These are phyloP conservation scores for Eristalis intricaria DNA, from an alignment of 2,888 invertebrate genomes.

Conservation along the genomic window DNA sequence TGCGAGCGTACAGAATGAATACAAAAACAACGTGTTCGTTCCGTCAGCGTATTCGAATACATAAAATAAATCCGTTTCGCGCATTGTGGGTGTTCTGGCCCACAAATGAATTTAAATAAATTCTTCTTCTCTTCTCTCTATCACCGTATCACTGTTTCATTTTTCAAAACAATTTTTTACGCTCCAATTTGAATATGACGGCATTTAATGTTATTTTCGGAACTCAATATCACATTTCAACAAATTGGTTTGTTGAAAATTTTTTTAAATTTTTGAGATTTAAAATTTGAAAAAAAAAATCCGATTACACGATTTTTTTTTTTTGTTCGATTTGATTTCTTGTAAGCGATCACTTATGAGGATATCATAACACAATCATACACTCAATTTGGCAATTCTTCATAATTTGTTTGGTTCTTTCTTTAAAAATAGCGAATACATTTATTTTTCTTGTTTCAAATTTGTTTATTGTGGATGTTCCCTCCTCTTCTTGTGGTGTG, in stretches of 20 bases:
- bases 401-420: neutral
- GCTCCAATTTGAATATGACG: slow-evolving; percentile 2
- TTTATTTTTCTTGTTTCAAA: neutral
- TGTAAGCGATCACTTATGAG: slow-evolving; percentile 46
- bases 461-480: slow-evolving; percentile 35
- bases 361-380: slow-evolving; percentile 7
- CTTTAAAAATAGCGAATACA: slow-evolving; percentile 39
- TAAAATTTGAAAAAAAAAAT: neutral
- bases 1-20: neutral
- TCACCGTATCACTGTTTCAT: neutral
- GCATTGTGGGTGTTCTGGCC: neutral
- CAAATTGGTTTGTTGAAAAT: neutral
- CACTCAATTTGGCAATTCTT: slow-evolving; percentile 13
- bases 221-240: slow-evolving; percentile 49
- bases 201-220: slow-evolving; percentile 19
- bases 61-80: neutral
- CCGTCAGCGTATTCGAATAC: neutral
- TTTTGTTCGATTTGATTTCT: neutral
- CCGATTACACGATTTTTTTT: neutral
- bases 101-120: neutral
- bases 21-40: neutral
- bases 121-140: neutral
- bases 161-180: neutral
- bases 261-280: neutral
- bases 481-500: slow-evolving; percentile 7